A percentile compares a stretch with the other conserved stretches of the same genome.
phyloP scores from a whole-genome alignment of 2,888 invertebrate genomes.

The Cephalotes varians region DNA sequence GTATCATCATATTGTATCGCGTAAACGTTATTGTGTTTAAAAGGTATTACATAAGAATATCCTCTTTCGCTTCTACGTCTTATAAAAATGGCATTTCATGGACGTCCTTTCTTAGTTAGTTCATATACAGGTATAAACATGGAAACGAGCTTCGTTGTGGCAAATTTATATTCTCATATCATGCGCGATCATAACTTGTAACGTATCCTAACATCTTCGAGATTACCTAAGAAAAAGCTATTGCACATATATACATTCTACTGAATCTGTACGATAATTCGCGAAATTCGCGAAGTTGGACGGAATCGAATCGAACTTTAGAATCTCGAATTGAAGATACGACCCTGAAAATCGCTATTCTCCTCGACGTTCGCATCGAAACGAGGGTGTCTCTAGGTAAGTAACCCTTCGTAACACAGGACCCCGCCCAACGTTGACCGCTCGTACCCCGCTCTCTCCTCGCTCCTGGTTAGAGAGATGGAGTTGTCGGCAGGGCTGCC shows the following conservation, averaged over 20 bases:
- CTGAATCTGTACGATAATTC: neutral
- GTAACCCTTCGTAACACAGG: constrained; percentile 62
- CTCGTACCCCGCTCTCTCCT: constrained; percentile 57
- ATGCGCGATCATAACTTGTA: neutral
- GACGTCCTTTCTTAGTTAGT: neutral
- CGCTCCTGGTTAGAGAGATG: constrained; percentile 57
- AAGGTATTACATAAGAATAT: neutral
- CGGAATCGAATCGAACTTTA: neutral
- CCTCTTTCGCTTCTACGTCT: neutral
- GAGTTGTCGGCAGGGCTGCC: constrained; percentile 70
- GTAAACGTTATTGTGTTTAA: neutral
- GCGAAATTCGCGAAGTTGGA: neutral
- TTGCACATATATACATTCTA: neutral
- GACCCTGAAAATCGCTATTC: constrained; percentile 62
- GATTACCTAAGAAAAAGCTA: neutral
- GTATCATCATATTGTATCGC: neutral
- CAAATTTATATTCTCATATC: neutral
- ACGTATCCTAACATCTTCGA: neutral
- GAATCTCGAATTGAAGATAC: neutral
- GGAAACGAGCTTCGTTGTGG: neutral
- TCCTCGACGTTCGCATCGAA: neutral
- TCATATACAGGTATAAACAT: neutral
- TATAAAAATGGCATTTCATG: constrained; percentile 2
- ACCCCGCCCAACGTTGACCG: constrained; percentile 74
- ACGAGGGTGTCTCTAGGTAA: constrained; percentile 32